Evolutionary conservation across 1,140 invertebrate genomes (phyloP).

Genomic region (Notospermus geniculatus): DNA sequence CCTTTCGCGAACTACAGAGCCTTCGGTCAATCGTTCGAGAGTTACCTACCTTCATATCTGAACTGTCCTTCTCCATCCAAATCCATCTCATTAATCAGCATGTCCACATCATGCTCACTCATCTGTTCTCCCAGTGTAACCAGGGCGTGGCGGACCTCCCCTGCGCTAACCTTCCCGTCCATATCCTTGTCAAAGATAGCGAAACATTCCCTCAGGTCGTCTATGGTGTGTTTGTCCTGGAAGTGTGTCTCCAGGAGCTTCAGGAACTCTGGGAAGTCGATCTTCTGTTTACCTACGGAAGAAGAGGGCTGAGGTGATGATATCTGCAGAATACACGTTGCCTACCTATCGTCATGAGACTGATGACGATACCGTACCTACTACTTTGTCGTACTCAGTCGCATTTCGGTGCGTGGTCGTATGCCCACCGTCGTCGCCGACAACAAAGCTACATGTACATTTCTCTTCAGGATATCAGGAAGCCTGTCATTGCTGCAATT

Average conservation of each 20-base stretch:
- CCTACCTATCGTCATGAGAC: too few species aligned
- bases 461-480: too few species aligned
- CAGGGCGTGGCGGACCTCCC: conserved; percentile 6
- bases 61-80: conserved; percentile 1
- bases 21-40: too few species aligned
- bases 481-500: too few species aligned
- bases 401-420: too few species aligned
- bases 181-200: conserved; percentile 10
- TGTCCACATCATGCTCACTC: neutral
- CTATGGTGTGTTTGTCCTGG: conserved; percentile 10
- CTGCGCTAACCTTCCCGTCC: conserved; percentile 7
- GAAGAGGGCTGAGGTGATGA: too few species aligned
- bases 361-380: too few species aligned
- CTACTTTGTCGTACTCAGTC: too few species aligned
- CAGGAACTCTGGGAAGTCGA: conserved; percentile 13
- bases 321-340: too few species aligned
- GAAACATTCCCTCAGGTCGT: conserved; percentile 9
- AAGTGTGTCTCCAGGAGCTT: neutral
- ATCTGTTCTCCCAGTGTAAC: neutral
- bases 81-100: conserved; percentile 1
- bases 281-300: neutral
- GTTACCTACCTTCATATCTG: conserved; percentile 5
- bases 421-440: too few species aligned
- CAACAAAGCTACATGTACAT: too few species aligned
- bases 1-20: too few species aligned